A percentile compares a stretch with the other conserved stretches of the same genome.
Evolutionary conservation across 2,888 invertebrate genomes (phyloP).

Genomic region (Nemotelus pantherinus): DNA sequence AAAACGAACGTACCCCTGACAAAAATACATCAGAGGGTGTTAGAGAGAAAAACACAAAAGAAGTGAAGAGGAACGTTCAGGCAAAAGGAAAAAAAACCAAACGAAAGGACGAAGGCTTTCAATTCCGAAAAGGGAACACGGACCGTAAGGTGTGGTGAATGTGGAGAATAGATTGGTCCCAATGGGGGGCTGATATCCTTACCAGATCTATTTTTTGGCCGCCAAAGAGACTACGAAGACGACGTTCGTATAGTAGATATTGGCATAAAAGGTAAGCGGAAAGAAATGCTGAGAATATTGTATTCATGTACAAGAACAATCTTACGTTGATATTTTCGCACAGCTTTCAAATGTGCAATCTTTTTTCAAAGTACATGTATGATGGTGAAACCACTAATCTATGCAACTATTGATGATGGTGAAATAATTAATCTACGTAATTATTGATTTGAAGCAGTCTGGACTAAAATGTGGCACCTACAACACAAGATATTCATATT

Average conservation of each 20-base stretch:
- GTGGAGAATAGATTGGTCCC: constrained; percentile 16
- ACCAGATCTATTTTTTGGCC: constrained; percentile 41
- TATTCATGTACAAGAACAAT: too few relatives aligned
- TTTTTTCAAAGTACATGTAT: too few relatives aligned
- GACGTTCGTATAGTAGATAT: background rate
- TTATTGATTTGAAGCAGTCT: too few relatives aligned
- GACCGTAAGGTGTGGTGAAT: constrained; percentile 6
- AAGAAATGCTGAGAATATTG: background rate
- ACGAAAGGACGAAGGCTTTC: constrained; percentile 37
- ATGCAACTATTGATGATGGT: too few relatives aligned
- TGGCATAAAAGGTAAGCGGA: constrained; percentile 27
- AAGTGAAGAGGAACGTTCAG: constrained; percentile 43
- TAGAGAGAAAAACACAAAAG: constrained; percentile 21
- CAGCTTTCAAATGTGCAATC: too few relatives aligned
- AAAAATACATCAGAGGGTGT: constrained; percentile 36
- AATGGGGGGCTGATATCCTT: constrained; percentile 49
- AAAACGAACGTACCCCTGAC: constrained; percentile 28
- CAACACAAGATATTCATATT: too few relatives aligned
- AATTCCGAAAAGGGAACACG: constrained; percentile 26
- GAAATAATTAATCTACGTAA: too few relatives aligned
- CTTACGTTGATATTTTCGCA: too few relatives aligned
- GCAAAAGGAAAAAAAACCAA: constrained; percentile 9
- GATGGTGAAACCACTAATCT: too few relatives aligned
- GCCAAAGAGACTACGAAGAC: constrained; percentile 37
- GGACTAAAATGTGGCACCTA: too few relatives aligned